Evolutionary conservation across 2,888 invertebrate genomes (phyloP), one percentile per base, ranked within the genome.

Genomic region (Tortrix viridana): DNA sequence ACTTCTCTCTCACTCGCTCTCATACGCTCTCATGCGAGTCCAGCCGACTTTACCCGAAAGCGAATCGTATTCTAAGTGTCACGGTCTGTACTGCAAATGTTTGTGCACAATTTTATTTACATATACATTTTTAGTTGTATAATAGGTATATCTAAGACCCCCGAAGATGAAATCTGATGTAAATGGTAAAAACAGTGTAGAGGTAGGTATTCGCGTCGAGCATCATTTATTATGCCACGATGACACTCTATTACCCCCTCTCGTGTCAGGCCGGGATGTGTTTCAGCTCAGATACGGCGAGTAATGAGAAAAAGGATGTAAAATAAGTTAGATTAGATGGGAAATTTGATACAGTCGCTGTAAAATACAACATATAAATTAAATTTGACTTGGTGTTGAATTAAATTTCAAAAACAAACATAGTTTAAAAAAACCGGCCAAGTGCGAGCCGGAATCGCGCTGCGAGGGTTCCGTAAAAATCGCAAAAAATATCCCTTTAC

Each of bases 221-320:
- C 70, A 86, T 89, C 92, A 90, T 92, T 91, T 89, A 82, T 92
- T 84, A 91, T 79, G 80, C 77, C 84, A 82, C 87, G 88, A 86
- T 89, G 92, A 92, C 92, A 91, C 88, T 89, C 85, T 88, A 90
- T 91, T 91, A 89, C 78, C 75, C 69, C 60, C 65, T 60, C 67
- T 68, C 46, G 53, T 20, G 41, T 53, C 53, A 44, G 53, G 22
- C 20, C 18, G 54, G 16, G 54, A 55, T 55, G 44, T 55, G 53
- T 41, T 50, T 59, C 53, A 52, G 49, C 16, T 48, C 46, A 59
- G 60, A 54, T 47, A 54, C 22, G 60, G 47, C 53, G 22, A 55
- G 26, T 55, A 44, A 44, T 44, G 54, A 44, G 53, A 53, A 53
- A 53, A 53, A 41, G 16, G 53, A 53, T 53, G 52, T 41, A 53